These are phyloP conservation scores for Hermaeophaga mercurialis DNA, from an alignment of 2,888 invertebrate species.

Conservation along the genomic window DNA sequence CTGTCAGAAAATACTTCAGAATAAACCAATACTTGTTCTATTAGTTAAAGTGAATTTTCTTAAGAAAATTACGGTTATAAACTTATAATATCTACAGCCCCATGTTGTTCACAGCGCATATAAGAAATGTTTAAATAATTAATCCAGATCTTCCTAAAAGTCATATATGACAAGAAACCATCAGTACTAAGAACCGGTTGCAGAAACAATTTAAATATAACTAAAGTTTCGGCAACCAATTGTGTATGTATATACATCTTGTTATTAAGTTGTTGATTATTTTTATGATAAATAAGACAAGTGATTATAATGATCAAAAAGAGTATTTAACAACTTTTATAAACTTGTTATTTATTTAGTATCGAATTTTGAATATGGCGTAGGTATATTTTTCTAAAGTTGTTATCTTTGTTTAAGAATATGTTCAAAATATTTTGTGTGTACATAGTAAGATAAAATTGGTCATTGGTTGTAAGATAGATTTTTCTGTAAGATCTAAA, in stretches of 20 bases:
- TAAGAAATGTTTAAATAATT: too few species aligned
- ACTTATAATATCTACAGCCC: too few species aligned
- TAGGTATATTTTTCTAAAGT: neutral
- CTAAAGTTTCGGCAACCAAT: neutral
- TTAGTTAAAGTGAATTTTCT: too few species aligned
- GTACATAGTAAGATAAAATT: slow-evolving; percentile 5
- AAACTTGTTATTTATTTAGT: slow-evolving; percentile 12
- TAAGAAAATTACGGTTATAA: too few species aligned
- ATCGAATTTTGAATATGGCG: neutral
- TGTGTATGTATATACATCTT: neutral
- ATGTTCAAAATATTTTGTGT: too few species aligned
- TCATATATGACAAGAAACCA: neutral
- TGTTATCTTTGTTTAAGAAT: neutral
- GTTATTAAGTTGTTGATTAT: slow-evolving; percentile 15
- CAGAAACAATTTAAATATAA: neutral
- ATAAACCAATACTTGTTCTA: too few species aligned
- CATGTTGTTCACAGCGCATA: too few species aligned
- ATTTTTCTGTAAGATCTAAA: slow-evolving; percentile 2
- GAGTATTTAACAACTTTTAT: neutral
- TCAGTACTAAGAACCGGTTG: neutral
- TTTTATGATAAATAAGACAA: slow-evolving; percentile 1
- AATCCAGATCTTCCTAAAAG: slow-evolving; percentile 2
- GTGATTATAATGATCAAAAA: slow-evolving; percentile 15
- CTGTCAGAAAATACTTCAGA: too few species aligned
- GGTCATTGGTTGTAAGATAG: slow-evolving; percentile 11